Evolutionary conservation across 2,888 invertebrate species (phyloP), one percentile per base, ranked within the genome.

Genomic region (Lycophotia porphyrea): DNA sequence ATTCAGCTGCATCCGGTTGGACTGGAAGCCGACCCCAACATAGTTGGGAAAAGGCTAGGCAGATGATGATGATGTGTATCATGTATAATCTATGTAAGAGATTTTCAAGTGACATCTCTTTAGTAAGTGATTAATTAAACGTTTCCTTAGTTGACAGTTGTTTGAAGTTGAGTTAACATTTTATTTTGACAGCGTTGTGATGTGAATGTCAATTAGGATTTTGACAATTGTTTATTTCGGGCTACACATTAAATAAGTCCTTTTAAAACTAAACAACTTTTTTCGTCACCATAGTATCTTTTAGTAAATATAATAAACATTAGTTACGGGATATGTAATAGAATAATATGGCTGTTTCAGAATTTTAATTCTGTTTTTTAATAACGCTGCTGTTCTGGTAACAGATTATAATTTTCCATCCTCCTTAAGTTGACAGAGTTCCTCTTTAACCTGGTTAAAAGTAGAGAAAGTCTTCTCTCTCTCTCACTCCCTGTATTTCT

Each of bases 181-280:
- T 74, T 2, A 55, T 47, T 77, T 63, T 74, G 81, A 77, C 63
- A 58, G 55, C 55, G 2, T 8, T 55, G 49, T 8, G 11, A 74
- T 7, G 9, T 47, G 8, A 63, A 47, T 55, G 34, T 42, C 24
- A 55, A 5, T 63, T 44, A n/a, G 1, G 4, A 44, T 36, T n/a
- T 80, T 63, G 74, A 55, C 55, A 39, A 31, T 7, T 24, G 9
- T 39, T 44, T 21, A 27, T 52, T 34, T 42, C 2, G 9, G 24
- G 3, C 9, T 21, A 2, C 11, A 71, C 8, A 42, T n/a, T 27
- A 18, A 15, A n/a, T n/a, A n/a, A 36, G 8, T 7, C 2, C 11
- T 24, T 47, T 36, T 47, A 24, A 18, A 71, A 8, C 3, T 18
- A 5, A 3, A 15, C 11, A 71, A 72, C 4, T 47, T 49, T 7